A percentile compares a stretch with the other conserved stretches of the same genome.
Conservation (phyloP, 2,888 invertebrate genomes). For the Harpagoxenus sublaevis region DNA sequence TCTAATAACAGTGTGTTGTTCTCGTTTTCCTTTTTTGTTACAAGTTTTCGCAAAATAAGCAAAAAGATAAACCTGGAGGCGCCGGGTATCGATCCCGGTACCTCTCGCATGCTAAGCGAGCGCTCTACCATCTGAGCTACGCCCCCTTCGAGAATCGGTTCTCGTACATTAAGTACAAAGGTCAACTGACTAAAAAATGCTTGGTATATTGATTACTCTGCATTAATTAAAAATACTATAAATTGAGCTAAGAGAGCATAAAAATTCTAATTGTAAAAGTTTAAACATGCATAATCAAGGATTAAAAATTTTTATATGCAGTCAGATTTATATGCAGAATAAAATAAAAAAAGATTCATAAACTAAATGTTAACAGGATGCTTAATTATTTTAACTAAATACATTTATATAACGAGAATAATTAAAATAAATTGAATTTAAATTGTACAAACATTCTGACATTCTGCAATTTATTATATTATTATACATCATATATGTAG, state of each 20-base stretch:
- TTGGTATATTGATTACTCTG: neutral
- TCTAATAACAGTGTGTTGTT: neutral
- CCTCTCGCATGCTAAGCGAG: constrained; percentile 86
- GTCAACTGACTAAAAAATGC: neutral
- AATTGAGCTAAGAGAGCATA: neutral
- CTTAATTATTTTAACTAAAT: neutral
- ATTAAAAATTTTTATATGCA: neutral
- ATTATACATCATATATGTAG: neutral
- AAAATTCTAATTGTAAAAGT: neutral
- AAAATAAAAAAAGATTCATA: neutral
- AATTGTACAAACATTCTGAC: neutral
- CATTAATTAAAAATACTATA: neutral
- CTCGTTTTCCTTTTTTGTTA: neutral
- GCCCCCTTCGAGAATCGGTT: constrained; percentile 75
- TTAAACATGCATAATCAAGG: neutral
- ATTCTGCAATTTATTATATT: constrained; percentile 1
- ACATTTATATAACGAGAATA: neutral
- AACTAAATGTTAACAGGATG: neutral
- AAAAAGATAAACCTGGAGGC: constrained; percentile 77
- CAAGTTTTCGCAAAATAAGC: neutral
- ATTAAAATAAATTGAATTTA: neutral
- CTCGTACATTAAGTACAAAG: neutral
- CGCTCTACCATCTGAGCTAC: constrained; percentile 86
- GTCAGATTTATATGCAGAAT: neutral
- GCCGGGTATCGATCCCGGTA: constrained; percentile 85